A percentile compares a stretch with the other conserved stretches of the same genome.
Conservation (phyloP, 2,797 vertebrate species). For the Pelobates cultripes region DNA sequence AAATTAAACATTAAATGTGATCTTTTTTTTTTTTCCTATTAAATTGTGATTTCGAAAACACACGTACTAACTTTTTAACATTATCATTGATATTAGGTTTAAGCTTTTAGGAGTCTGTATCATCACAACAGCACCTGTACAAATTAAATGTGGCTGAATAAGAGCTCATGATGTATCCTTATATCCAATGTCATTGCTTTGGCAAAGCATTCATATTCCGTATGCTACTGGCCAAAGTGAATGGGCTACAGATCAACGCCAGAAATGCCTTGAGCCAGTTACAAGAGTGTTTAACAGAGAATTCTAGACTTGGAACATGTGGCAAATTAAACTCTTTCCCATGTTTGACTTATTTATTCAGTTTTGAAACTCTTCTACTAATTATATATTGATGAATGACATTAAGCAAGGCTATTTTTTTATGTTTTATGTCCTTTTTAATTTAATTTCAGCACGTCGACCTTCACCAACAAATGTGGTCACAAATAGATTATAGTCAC, state of each 20-base stretch:
- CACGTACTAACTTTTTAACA: too few relatives aligned
- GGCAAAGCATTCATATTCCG: constrained; percentile 37
- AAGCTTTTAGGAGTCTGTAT: too few relatives aligned
- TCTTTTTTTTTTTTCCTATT: too few relatives aligned
- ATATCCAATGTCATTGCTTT: constrained; percentile 57
- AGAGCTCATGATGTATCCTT: constrained; percentile 59
- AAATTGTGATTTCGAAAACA: too few relatives aligned
- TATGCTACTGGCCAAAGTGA: constrained; percentile 55
- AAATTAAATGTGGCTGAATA: constrained; percentile 23
- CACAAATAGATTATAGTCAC: too few relatives aligned
- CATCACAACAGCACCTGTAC: constrained; percentile 30
- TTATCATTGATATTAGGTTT: too few relatives aligned
- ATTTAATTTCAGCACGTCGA: too few relatives aligned
- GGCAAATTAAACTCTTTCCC: constrained; percentile 25
- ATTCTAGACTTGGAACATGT: constrained; percentile 52
- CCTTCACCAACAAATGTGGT: too few relatives aligned
- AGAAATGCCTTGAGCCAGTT: constrained; percentile 64
- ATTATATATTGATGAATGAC: not conserved
- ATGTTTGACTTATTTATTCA: constrained; percentile 19
- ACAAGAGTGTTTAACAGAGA: constrained; percentile 61
- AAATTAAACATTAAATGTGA: too few relatives aligned
- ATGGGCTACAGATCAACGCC: constrained; percentile 58
- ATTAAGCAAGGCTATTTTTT: too few relatives aligned
- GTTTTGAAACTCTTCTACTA: constrained; percentile 9
- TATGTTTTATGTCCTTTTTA: too few relatives aligned